Percentiles rank a stretch among this genome's conserved stretches.
These are phyloP conservation scores for Trichonephila clavata DNA, from an alignment of 1,140 invertebrate genomes.

Conservation along the genomic window DNA sequence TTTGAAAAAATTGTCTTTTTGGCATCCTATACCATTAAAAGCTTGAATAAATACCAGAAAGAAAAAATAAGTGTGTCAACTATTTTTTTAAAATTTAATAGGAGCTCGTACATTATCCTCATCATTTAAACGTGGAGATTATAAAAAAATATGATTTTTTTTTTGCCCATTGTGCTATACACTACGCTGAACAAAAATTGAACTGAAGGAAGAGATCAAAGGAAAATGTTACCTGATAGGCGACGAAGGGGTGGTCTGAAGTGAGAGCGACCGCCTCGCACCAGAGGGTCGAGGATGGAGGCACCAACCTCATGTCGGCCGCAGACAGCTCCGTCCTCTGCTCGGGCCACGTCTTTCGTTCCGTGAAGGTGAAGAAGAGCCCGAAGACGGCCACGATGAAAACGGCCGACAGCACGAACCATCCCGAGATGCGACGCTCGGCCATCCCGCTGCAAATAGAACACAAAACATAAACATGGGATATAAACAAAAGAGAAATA, in stretches of 20 bases:
- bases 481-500: neutral
- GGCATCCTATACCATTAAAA: too few species aligned
- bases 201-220: too few species aligned
- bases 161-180: too few species aligned
- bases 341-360: constrained; percentile 71
- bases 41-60: too few species aligned
- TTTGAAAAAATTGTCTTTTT: too few species aligned
- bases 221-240: constrained; percentile 50
- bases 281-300: constrained; percentile 62
- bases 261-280: constrained; percentile 55
- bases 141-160: too few species aligned
- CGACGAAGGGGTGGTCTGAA: constrained; percentile 64
- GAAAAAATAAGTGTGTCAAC: too few species aligned
- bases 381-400: constrained; percentile 74
- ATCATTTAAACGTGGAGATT: too few species aligned
- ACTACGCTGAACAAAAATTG: too few species aligned
- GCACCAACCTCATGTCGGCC: constrained; percentile 46
- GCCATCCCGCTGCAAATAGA: neutral
- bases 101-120: too few species aligned
- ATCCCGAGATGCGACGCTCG: constrained; percentile 52
- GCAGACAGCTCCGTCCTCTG: constrained; percentile 47
- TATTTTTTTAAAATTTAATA: too few species aligned
- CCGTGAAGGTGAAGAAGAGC: constrained; percentile 72
- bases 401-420: constrained; percentile 64
- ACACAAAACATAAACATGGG: neutral